Percentiles rank a stretch among this genome's conserved stretches.
These are phyloP conservation scores for Phrynocephalus versicolor DNA, from an alignment of 2,113 vertebrate genomes.

Conservation along the genomic window DNA sequence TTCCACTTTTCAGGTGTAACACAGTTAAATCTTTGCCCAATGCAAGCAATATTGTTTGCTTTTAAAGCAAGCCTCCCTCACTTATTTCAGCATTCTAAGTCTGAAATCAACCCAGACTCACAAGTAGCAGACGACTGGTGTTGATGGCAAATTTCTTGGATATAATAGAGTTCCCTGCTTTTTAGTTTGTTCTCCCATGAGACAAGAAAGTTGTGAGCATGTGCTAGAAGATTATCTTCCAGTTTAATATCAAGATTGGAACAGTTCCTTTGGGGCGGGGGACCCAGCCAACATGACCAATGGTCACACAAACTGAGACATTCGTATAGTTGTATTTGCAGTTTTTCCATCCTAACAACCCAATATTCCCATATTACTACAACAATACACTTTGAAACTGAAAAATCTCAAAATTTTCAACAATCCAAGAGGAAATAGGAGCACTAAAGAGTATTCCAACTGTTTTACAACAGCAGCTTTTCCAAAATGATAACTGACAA, in stretches of 20 bases:
- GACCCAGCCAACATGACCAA: too few species aligned
- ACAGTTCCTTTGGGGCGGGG: too few species aligned
- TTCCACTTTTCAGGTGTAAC: neutral
- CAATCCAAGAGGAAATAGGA: neutral
- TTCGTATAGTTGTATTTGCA: too few species aligned
- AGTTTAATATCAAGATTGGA: neutral
- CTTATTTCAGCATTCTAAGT: neutral
- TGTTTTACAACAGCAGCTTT: slow-evolving; percentile 39
- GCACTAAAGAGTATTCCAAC: neutral
- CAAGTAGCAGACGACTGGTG: neutral
- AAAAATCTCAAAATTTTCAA: neutral
- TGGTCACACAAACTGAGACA: too few species aligned
- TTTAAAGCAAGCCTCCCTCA: neutral
- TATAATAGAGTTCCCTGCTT: neutral
- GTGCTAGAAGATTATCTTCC: neutral
- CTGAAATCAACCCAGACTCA: neutral
- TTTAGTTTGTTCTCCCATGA: neutral
- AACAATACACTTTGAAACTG: neutral
- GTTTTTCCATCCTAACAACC: too few species aligned
- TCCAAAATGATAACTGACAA: slow-evolving; percentile 20
- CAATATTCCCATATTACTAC: neutral
- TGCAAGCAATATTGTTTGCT: neutral
- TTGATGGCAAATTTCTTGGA: neutral
- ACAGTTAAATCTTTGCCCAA: neutral
- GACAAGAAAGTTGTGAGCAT: neutral